Base-by-base conservation (phyloP, 2,797 vertebrate species). In the Bovichtus variegatus region DNA sequence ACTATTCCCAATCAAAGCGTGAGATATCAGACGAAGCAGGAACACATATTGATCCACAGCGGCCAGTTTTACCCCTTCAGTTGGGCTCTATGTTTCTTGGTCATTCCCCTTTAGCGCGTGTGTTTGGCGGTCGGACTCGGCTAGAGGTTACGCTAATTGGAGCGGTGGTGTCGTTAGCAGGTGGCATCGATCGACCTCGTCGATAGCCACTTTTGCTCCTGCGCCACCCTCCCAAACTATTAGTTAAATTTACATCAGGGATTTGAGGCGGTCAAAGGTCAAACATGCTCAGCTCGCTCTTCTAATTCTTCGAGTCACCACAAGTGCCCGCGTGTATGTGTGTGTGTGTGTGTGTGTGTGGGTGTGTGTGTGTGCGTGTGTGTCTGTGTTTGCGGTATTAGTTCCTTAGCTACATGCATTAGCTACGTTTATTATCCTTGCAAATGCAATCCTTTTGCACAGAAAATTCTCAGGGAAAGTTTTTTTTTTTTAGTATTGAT, bases 181-280 rank as follows among this genome's bases (percentile, higher is more conserved):
- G 94, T 95, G 93, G 93, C 93, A 93, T 95, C 89, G 92, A 95
- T 94, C 86, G 86, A 67, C 91, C 88, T 89, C 85, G 86, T 95
- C 92, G 85, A 94, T 94, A 85, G 91, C 86, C 85, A 89, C 89
- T 93, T 93, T 94, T 92, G 88, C 91, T 92, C 91, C 83, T 36
- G 78, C 71, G 61, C 89, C 87, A 66, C 84, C 88, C 90, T 90
- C 87, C 59, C 55, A 89, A 93, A 94, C 88, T 92, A 93, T 91
- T 87, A 89, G 90, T 94, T 93, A 87, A 88, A 94, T 95, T 93
- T 94, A 89, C 93, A 93, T 94, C 79, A 87, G 92, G 91, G 92
- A 92, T 91, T 94, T 85, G 83, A 90, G 89, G 83, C 74, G 79
- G 91, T 92, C 88, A 92, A 86, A 93, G 92, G 92, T 93, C 90